Percentiles rank a stretch among this genome's conserved stretches.
phyloP scores from a whole-genome alignment of 2,113 vertebrate genomes.

The Rhineura floridana region DNA sequence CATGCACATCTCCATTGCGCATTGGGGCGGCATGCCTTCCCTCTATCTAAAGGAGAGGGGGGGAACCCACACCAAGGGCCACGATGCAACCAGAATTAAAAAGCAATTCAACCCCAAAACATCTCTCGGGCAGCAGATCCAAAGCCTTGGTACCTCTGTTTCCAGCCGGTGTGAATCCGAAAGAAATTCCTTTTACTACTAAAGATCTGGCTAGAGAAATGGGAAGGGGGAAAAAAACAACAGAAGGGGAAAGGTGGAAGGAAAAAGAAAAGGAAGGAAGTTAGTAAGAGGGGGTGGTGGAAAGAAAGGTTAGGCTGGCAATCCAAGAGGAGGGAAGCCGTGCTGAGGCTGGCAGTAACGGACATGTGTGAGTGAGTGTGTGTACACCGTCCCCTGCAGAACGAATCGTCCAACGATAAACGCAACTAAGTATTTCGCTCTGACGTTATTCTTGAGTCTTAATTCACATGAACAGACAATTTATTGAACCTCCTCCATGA shows the following conservation, averaged over 20 bases:
- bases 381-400: neutral
- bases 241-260: conserved; percentile 68
- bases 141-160: conserved; percentile 91
- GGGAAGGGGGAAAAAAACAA: conserved; percentile 75
- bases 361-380: too few relatives aligned
- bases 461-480: neutral
- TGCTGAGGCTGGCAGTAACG: neutral
- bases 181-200: conserved; percentile 98
- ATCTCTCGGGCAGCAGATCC: conserved; percentile 69
- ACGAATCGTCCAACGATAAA: too few relatives aligned
- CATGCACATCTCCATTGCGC: conserved; percentile 59
- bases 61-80: neutral
- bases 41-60: too few relatives aligned
- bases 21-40: neutral
- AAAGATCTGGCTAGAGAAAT: conserved; percentile 91
- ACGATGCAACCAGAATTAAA: neutral
- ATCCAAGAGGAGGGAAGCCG: neutral
- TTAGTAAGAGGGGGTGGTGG: conserved; percentile 54
- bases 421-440: neutral
- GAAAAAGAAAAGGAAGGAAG: conserved; percentile 50
- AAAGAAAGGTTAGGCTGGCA: neutral
- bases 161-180: conserved; percentile 94
- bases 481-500: neutral
- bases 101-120: conserved; percentile 51
- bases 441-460: too few relatives aligned